Conservation (phyloP, 2,888 invertebrate genomes). For the Tolmerus cingulatus region DNA sequence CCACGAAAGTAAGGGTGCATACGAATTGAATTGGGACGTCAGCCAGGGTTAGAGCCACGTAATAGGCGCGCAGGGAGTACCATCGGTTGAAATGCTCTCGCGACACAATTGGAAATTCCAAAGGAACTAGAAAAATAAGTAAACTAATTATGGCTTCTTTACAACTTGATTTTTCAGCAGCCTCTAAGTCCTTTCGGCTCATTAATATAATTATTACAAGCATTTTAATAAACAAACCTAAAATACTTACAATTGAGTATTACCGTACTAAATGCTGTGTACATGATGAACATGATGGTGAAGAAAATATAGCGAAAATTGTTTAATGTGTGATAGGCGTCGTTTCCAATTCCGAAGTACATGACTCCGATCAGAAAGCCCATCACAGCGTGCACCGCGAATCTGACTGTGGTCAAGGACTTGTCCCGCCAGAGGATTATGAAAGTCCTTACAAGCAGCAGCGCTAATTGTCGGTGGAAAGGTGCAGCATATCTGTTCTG, state of each 20-base stretch:
- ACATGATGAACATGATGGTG: slow-evolving; percentile 92
- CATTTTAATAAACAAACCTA: background rate
- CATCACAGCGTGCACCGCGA: slow-evolving; percentile 80
- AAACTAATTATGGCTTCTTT: background rate
- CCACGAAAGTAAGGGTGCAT: slow-evolving; percentile 77
- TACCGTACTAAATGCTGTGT: slow-evolving; percentile 90
- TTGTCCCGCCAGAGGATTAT: slow-evolving; percentile 74
- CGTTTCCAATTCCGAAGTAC: slow-evolving; percentile 86
- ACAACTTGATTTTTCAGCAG: background rate
- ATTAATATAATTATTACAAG: background rate
- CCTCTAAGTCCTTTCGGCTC: background rate
- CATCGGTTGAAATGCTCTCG: slow-evolving; percentile 89
- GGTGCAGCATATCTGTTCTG: slow-evolving; percentile 67
- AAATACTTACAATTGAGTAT: slow-evolving; percentile 84
- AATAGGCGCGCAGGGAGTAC: slow-evolving; percentile 87
- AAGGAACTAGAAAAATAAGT: slow-evolving; percentile 72
- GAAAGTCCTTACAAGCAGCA: slow-evolving; percentile 71
- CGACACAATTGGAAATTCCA: slow-evolving; percentile 80
- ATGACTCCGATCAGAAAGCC: slow-evolving; percentile 83
- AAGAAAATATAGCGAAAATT: slow-evolving; percentile 92
- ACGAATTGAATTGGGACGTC: slow-evolving; percentile 83
- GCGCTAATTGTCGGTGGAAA: slow-evolving; percentile 67
- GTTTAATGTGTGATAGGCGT: slow-evolving; percentile 81
- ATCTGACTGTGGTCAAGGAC: slow-evolving; percentile 77
- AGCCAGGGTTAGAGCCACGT: slow-evolving; percentile 77